Base-by-base conservation (phyloP, 2,113 vertebrate genomes). In the Artemisiospiza belli region DNA sequence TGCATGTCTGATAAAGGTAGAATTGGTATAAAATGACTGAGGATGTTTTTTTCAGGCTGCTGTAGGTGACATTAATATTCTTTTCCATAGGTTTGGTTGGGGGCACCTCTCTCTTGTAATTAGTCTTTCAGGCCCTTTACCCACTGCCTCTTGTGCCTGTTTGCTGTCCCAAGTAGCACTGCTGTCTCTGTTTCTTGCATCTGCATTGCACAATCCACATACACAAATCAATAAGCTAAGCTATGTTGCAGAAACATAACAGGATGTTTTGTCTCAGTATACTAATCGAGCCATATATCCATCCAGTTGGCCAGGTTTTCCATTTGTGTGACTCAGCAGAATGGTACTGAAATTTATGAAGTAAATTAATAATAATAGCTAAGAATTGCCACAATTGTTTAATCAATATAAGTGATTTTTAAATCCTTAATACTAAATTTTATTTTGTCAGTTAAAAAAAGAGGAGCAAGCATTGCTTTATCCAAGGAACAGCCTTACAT, bases 401-500 rank as follows among this genome's bases (percentile, higher is more conserved):
- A 90, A 87, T 97, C 90, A 83, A 91, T 94, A 85, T 15, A 92
- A 85, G 39, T 90, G 59, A 90, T 87, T 94, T 95, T 87, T 73
- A 88, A 96, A 79, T 68, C 24, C 78, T 91, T 69, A 46, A 30
- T 66, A 63, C 66, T 84, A 9, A 57, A 79, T 90, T 89, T 95
- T 83, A 90, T 85, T 73, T 92, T 83, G 68, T 74, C 83, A 86
- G 67, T 41, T 83, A 51, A 66, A 44, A 44, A 28, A 68, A 63
- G 28, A 54, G 12, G 8, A 37, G 20, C 24, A 78, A 59, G 13
- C 27, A 27, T 58, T 92, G 68, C 35, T 93, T 67, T 70, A 62
- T 79, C 61, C 76, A 44, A 85, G 30, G 18, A 51, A 17, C 9
- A 78, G 10, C 52, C 35, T 64, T 75, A 41, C 20, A 31, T 57